phyloP scores from a whole-genome alignment of 2,797 vertebrate genomes.

The Coregonus suidteri region DNA sequence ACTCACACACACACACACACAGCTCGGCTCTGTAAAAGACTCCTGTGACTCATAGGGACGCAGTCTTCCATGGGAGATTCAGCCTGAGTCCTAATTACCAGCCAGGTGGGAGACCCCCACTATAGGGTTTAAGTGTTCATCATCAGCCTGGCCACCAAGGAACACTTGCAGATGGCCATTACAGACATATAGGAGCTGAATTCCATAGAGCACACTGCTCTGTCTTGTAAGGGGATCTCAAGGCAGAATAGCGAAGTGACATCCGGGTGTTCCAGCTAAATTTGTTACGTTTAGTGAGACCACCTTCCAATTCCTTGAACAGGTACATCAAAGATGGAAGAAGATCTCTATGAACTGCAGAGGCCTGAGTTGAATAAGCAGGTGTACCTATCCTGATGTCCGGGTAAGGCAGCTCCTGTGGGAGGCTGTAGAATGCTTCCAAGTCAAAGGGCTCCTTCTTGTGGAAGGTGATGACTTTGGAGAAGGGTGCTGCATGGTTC shows the following conservation, averaged over 20 bases:
- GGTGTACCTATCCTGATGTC: conserved; percentile 88
- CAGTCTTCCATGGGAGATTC: conserved; percentile 16
- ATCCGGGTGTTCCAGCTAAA: background rate
- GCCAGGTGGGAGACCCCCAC: conserved; percentile 19
- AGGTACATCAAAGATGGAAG: background rate
- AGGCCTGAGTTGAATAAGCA: background rate
- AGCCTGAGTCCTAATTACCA: conserved; percentile 41
- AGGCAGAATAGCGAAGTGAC: background rate
- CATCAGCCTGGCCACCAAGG: conserved; percentile 12
- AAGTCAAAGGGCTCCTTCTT: conserved; percentile 95
- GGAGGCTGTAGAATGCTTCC: conserved; percentile 91
- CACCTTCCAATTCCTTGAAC: background rate
- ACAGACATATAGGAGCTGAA: background rate
- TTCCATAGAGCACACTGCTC: too few relatives aligned
- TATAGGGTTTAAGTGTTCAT: background rate
- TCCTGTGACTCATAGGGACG: conserved; percentile 20
- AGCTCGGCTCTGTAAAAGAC: conserved; percentile 1
- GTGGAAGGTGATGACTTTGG: conserved; percentile 97
- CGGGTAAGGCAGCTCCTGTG: conserved; percentile 91
- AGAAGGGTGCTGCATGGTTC: conserved; percentile 95
- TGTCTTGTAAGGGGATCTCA: too few relatives aligned
- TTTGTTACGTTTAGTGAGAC: background rate
- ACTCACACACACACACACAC: background rate
- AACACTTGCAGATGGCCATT: background rate
- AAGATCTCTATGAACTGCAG: background rate